Percentiles rank a stretch among this genome's conserved stretches.
Conservation (phyloP, 1,140 invertebrate species). For the Calephelis virginiensis region DNA sequence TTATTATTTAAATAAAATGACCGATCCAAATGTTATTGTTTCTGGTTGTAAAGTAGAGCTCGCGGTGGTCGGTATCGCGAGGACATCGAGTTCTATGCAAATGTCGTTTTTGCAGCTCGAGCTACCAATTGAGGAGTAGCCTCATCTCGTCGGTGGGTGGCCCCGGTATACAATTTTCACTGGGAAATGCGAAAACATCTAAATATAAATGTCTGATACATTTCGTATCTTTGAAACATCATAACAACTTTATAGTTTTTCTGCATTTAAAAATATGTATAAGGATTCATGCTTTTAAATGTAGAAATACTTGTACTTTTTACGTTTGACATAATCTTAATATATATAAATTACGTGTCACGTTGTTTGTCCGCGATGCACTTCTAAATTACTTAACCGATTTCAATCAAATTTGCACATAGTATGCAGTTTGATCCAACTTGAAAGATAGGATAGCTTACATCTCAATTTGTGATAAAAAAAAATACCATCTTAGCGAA, state of each 20-base stretch:
- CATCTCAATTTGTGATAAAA: too few relatives aligned
- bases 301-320: too few relatives aligned
- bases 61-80: slow-evolving; percentile 59
- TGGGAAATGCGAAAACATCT: slow-evolving; percentile 1
- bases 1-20: slow-evolving; percentile 20
- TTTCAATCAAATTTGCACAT: too few relatives aligned
- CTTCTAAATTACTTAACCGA: too few relatives aligned
- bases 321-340: too few relatives aligned
- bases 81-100: slow-evolving; percentile 70
- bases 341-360: too few relatives aligned
- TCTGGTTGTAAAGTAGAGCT: slow-evolving; percentile 29
- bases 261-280: too few relatives aligned
- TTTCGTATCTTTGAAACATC: neutral
- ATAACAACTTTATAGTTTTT: neutral
- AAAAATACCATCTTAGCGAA: too few relatives aligned
- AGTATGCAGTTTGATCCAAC: too few relatives aligned
- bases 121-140: slow-evolving; percentile 60
- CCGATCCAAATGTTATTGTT: slow-evolving; percentile 47
- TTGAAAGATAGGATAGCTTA: too few relatives aligned
- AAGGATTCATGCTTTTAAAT: too few relatives aligned
- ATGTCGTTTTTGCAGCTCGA: slow-evolving; percentile 68
- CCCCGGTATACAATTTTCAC: slow-evolving; percentile 25
- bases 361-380: too few relatives aligned
- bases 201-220: neutral
- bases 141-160: slow-evolving; percentile 57